Evolutionary conservation across 2,888 invertebrate genomes (phyloP).

Genomic region (Thecocarcelia acutangulata): DNA sequence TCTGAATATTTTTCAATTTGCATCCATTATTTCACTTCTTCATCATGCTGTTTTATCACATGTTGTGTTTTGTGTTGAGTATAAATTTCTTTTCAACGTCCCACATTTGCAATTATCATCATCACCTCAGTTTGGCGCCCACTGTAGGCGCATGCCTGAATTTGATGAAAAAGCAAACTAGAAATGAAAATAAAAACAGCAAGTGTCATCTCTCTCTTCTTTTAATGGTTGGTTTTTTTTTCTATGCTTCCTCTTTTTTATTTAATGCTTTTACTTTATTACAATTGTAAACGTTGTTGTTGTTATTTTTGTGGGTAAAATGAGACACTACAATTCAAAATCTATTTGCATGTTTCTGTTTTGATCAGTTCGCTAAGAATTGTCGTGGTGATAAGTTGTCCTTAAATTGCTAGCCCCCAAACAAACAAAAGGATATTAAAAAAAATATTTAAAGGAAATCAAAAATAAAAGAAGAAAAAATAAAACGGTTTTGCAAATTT

Average conservation of each 20-base stretch:
- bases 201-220: conserved; percentile 66
- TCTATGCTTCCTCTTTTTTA: conserved; percentile 4
- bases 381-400: conserved; percentile 76
- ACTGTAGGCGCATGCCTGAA: conserved; percentile 67
- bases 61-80: conserved; percentile 63
- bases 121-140: conserved; percentile 67
- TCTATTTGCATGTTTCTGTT: conserved; percentile 81
- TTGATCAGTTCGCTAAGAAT: conserved; percentile 82
- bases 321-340: conserved; percentile 74
- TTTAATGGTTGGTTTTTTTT: conserved; percentile 34
- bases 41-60: conserved; percentile 66
- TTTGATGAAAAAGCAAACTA: conserved; percentile 60
- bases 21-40: conserved; percentile 46
- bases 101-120: conserved; percentile 65
- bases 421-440: conserved; percentile 13
- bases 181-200: conserved; percentile 60
- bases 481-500: conserved; percentile 28
- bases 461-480: background rate
- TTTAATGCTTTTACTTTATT: conserved; percentile 22
- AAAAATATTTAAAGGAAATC: conserved; percentile 10
- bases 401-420: conserved; percentile 27
- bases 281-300: conserved; percentile 67
- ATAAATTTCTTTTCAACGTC: conserved; percentile 54
- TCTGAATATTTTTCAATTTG: conserved; percentile 23
- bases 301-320: conserved; percentile 37